Evolutionary conservation across 2,888 invertebrate species (phyloP), one percentile per base, ranked within the genome.

Genomic region (Drosophila putrida): DNA sequence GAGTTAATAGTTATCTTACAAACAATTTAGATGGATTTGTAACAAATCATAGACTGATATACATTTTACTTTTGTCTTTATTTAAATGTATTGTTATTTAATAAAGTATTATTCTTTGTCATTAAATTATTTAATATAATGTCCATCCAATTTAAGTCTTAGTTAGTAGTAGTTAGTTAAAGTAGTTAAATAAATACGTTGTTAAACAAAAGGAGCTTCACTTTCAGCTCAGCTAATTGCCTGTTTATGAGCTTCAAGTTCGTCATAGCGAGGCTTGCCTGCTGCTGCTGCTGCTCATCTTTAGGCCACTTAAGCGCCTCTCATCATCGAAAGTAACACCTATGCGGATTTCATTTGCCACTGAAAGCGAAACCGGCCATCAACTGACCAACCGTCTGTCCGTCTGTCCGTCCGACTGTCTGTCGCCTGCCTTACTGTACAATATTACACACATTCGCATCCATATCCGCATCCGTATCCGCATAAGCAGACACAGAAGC

Each of bases 321-420:
- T 36, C 47, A 55, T 38, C 57, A 55, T 15, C 64, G 51, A 71
- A 67, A 67, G 67, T 69, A 39, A 50, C 59, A 50, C 47, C 53
- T 54, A 47, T 35, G 61, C 58, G 46, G 67, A 65, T 62, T 59
- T 44, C 39, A 41, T 46, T 35, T 25, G 55, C 33, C 33, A 49
- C 59, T 67, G 61, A 54, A 59, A 61, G 47, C 72, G 60, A 60
- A 77, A 57, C 54, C 51, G 41, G 33, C 46, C 35, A 9, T 13
- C 20, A 20, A 20, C 20, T 36, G 46, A 44, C 35, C 13, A 10
- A 4, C 43, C n/a, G n/a, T 44, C 25, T 11, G 6, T 6, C n/a
- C 13, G 51, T 38, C 10, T 11, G 49, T 20, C 20, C 5, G 15
- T 15, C 28, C 2, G 39, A n/a, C 15, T 6, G 53, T 43, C 43